phyloP scores from a whole-genome alignment of 2,888 invertebrate genomes.

The Drosophila picticornis region DNA sequence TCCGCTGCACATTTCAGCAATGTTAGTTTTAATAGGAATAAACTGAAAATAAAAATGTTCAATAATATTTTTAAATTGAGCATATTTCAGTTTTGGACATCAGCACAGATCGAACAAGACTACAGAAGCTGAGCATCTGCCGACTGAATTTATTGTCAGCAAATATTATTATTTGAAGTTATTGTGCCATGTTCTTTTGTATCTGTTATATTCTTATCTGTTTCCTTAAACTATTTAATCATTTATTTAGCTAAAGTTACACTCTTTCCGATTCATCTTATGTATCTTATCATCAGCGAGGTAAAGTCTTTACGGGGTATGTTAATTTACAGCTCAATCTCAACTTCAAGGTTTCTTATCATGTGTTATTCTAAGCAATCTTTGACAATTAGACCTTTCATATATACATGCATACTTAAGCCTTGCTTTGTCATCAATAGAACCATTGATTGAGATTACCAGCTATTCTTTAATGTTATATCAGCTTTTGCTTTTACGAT shows the following conservation, averaged over 20 bases:
- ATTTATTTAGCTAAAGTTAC: background rate
- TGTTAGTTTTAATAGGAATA: background rate
- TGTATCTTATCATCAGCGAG: background rate
- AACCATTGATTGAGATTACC: background rate
- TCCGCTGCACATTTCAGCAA: background rate
- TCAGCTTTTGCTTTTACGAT: background rate
- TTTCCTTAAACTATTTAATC: background rate
- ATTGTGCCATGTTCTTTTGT: background rate
- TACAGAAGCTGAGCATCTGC: background rate
- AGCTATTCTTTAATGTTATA: background rate
- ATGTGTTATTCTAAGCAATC: background rate
- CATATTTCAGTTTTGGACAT: background rate
- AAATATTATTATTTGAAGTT: background rate
- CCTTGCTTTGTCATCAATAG: background rate
- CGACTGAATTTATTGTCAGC: conserved; percentile 7
- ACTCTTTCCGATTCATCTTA: background rate
- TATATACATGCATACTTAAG: background rate
- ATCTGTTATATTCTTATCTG: background rate
- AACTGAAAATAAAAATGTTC: background rate
- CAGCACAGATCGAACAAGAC: conserved; percentile 5
- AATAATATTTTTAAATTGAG: background rate
- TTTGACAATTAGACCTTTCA: background rate
- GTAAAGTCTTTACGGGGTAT: background rate
- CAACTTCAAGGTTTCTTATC: background rate
- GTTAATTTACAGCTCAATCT: background rate